These are phyloP conservation scores for Rafetus swinhoei DNA, from an alignment of 2,113 vertebrate species.

Conservation along the genomic window DNA sequence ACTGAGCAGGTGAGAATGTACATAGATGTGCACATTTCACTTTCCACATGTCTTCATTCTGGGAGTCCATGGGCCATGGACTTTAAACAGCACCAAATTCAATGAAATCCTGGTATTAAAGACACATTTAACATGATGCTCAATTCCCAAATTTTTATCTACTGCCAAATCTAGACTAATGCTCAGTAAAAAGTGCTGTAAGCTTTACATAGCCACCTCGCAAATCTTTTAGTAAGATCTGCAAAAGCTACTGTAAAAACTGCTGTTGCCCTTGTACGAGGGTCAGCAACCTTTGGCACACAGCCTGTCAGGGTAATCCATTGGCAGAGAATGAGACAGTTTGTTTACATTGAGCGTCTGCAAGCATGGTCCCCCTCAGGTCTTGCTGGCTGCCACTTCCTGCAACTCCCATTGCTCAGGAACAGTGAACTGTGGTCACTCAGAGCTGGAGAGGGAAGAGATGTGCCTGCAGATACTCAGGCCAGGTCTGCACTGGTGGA, in stretches of 20 bases:
- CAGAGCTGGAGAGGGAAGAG: too few species aligned
- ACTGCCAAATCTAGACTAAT: background rate
- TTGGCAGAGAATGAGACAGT: too few species aligned
- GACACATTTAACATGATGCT: background rate
- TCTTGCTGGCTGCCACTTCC: too few species aligned
- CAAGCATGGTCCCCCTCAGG: too few species aligned
- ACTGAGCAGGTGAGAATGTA: slow-evolving; percentile 91
- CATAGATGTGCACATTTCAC: background rate
- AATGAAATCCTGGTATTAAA: background rate
- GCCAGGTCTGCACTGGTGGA: too few species aligned
- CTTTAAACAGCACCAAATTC: background rate
- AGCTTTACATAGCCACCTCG: background rate
- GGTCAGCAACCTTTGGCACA: too few species aligned
- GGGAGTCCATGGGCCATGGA: background rate
- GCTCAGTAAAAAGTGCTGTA: background rate
- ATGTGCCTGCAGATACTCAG: too few species aligned
- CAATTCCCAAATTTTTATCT: background rate
- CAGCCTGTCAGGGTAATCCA: too few species aligned
- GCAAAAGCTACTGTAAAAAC: background rate
- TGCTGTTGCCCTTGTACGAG: background rate
- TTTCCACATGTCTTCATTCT: background rate
- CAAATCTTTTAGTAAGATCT: background rate
- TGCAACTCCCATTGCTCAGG: too few species aligned
- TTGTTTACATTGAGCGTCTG: too few species aligned
- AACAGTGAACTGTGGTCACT: too few species aligned